A percentile compares a stretch with the other conserved stretches of the same genome.
Evolutionary conservation across 2,113 vertebrate genomes (phyloP).

Genomic region (Dicrurus megarhynchus): DNA sequence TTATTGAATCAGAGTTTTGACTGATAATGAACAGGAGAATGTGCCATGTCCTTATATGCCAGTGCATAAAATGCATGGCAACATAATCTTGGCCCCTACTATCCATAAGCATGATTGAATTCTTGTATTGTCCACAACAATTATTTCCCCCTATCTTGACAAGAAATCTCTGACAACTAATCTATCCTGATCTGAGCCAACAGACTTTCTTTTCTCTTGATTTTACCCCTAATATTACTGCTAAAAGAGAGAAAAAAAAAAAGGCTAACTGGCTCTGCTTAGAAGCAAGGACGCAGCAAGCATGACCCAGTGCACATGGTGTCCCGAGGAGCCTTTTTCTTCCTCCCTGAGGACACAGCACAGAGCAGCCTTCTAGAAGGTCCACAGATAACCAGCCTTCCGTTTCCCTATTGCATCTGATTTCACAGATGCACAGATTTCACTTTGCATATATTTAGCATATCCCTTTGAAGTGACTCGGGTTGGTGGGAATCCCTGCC

Average conservation of each 20-base stretch:
- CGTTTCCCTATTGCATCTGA: background rate
- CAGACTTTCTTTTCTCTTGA: background rate
- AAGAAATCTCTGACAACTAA: background rate
- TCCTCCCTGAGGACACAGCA: background rate
- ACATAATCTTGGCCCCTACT: background rate
- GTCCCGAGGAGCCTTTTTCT: background rate
- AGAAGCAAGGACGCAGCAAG: background rate
- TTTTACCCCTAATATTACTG: background rate
- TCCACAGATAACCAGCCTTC: background rate
- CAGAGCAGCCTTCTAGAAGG: background rate
- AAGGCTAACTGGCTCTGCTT: background rate
- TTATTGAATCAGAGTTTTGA: background rate
- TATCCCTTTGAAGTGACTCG: background rate
- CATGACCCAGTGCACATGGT: accelerated
- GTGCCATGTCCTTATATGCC: background rate
- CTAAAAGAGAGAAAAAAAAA: background rate
- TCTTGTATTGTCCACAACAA: background rate
- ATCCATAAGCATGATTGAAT: background rate
- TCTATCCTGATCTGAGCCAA: background rate
- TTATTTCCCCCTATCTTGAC: background rate
- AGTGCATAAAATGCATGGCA: background rate
- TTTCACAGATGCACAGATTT: no score
- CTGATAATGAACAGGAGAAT: background rate
- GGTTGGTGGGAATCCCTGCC: background rate
- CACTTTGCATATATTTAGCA: background rate